Evolutionary conservation across 2,113 vertebrate species (phyloP).

Genomic region (Oostethus manadensis): DNA sequence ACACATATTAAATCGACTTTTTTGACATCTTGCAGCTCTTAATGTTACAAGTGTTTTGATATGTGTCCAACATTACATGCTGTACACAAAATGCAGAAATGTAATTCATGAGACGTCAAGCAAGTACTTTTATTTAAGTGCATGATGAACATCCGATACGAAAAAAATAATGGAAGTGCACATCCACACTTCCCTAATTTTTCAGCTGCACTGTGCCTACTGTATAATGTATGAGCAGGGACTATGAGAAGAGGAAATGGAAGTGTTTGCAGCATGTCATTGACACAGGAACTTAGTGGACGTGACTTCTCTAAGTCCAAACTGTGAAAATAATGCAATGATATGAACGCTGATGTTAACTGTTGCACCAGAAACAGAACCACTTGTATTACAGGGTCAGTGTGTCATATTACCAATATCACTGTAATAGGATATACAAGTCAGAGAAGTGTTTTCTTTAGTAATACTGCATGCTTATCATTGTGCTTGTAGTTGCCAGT

Average conservation of each 20-base stretch:
- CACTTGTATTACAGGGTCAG: neutral
- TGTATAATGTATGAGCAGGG: neutral
- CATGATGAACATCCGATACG: neutral
- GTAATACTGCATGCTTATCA: no score
- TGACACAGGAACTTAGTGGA: conserved; percentile 8
- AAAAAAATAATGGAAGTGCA: neutral
- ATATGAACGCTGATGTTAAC: no score
- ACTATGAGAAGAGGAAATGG: conserved; percentile 18
- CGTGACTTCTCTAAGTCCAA: conserved; percentile 17
- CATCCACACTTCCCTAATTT: neutral
- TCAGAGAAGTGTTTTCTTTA: no score
- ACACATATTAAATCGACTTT: no score
- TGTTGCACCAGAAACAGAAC: neutral
- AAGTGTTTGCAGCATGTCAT: neutral
- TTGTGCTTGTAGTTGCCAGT: no score
- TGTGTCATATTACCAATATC: neutral
- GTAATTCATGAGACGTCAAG: no score
- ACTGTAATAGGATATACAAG: neutral
- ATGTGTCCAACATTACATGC: no score
- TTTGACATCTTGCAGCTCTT: no score
- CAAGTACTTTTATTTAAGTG: no score
- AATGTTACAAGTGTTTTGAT: no score
- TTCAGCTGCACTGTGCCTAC: neutral
- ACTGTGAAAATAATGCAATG: neutral
- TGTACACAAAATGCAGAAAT: no score